These are phyloP conservation scores for Pseudorasbora parva DNA, from an alignment of 2,113 vertebrate species.

Conservation along the genomic window DNA sequence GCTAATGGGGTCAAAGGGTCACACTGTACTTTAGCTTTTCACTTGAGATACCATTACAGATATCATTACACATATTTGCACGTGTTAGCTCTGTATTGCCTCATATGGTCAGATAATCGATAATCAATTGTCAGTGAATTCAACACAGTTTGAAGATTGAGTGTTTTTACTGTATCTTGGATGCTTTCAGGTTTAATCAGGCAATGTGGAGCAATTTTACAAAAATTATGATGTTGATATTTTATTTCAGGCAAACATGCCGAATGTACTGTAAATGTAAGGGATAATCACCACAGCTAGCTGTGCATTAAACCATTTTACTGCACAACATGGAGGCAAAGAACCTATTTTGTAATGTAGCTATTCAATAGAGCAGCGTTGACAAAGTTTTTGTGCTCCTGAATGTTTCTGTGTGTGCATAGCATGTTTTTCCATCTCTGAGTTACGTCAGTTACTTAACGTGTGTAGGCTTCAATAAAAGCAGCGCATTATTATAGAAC, in stretches of 20 bases:
- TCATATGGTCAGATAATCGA: background rate
- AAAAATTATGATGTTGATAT: background rate
- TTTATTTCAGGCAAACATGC: background rate
- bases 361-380: too few species aligned
- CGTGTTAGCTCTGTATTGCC: background rate
- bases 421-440: too few species aligned
- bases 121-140: constrained; percentile 10
- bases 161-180: too few species aligned
- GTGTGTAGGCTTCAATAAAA: too few species aligned
- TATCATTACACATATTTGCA: constrained; percentile 23
- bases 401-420: too few species aligned
- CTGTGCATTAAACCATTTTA: too few species aligned
- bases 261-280: background rate
- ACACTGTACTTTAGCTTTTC: constrained; percentile 2
- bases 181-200: background rate
- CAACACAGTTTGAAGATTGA: background rate
- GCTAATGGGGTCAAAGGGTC: constrained; percentile 23
- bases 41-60: constrained; percentile 24
- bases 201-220: background rate
- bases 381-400: too few species aligned
- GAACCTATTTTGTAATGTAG: too few species aligned
- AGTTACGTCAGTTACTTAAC: too few species aligned
- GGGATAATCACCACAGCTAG: too few species aligned
- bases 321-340: too few species aligned
- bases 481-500: too few species aligned